A percentile compares a stretch with the other conserved stretches of the same genome.
Conservation (phyloP, 2,113 vertebrate species). For the Hydrochoerus hydrochaeris region DNA sequence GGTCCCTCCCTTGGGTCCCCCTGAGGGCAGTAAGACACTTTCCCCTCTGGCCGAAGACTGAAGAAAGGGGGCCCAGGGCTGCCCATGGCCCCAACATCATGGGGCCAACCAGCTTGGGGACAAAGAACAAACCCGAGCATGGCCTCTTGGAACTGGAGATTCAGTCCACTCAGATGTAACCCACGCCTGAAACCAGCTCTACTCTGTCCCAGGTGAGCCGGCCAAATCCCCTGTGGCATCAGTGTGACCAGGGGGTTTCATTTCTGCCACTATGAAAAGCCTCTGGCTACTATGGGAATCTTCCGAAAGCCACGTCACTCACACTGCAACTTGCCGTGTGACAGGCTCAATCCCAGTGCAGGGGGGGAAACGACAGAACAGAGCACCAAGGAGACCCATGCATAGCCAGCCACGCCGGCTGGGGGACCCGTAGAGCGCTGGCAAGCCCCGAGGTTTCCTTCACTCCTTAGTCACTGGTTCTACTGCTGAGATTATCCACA, state of each 20-base stretch:
- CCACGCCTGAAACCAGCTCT: neutral
- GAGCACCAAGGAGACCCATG: neutral
- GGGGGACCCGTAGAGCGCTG: neutral
- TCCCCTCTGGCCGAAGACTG: neutral
- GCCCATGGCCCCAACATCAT: neutral
- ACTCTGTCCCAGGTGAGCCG: accelerated
- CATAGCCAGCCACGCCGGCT: neutral
- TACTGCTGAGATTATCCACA: accelerated
- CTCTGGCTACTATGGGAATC: neutral
- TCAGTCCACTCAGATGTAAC: neutral
- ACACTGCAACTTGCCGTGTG: accelerated
- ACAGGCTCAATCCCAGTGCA: neutral
- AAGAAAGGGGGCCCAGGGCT: neutral
- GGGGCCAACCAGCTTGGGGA: neutral
- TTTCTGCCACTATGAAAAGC: neutral
- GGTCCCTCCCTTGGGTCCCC: too few relatives aligned
- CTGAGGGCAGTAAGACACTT: accelerated
- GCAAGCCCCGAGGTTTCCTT: neutral
- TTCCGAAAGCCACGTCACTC: neutral
- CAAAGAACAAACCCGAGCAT: neutral
- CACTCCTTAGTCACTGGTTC: neutral
- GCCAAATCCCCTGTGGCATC: neutral
- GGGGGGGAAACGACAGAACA: neutral
- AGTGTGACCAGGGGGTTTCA: neutral
- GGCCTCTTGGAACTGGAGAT: neutral